A percentile compares a stretch with the other conserved stretches of the same genome.
Conservation (phyloP, 2,888 invertebrate species). For the Polyploca ridens region DNA sequence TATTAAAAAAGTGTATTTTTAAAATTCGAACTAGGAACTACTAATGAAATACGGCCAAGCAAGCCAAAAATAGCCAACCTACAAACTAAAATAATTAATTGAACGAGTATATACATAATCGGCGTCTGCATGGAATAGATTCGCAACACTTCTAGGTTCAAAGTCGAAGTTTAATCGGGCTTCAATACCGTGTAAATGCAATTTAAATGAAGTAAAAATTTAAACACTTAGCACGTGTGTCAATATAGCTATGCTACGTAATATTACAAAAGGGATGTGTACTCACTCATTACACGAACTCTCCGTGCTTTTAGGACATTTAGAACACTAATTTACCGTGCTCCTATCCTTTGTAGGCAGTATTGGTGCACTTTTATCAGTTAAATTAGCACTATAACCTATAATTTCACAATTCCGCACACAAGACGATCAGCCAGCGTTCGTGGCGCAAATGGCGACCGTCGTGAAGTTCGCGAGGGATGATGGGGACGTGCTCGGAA, state of each 20-base stretch:
- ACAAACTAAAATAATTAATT: constrained; percentile 65
- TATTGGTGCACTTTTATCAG: constrained; percentile 61
- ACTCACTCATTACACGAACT: constrained; percentile 68
- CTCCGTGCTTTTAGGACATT: constrained; percentile 47
- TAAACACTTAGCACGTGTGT: constrained; percentile 68
- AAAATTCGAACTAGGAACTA: constrained; percentile 45
- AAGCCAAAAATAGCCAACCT: constrained; percentile 69
- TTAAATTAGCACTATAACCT: constrained; percentile 77
- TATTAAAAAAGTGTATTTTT: constrained; percentile 19
- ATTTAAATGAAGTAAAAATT: constrained; percentile 55
- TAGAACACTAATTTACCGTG: constrained; percentile 38
- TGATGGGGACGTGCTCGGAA: constrained; percentile 41
- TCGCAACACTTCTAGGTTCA: constrained; percentile 41
- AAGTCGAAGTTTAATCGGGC: constrained; percentile 45
- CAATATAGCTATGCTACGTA: constrained; percentile 44
- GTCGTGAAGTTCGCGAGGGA: constrained; percentile 61
- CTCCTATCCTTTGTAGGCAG: constrained; percentile 44
- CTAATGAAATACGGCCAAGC: constrained; percentile 50
- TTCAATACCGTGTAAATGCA: constrained; percentile 50
- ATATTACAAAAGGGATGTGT: constrained; percentile 36
- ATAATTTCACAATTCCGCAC: constrained; percentile 66
- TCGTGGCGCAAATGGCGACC: constrained; percentile 85
- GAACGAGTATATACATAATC: constrained; percentile 41
- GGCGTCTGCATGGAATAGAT: constrained; percentile 36
- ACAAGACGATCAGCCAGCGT: constrained; percentile 66